Percentiles rank a stretch among this genome's conserved stretches.
Conservation (phyloP, 53 echinoderm and acorn worm species). For the Echinometra lucunter region DNA sequence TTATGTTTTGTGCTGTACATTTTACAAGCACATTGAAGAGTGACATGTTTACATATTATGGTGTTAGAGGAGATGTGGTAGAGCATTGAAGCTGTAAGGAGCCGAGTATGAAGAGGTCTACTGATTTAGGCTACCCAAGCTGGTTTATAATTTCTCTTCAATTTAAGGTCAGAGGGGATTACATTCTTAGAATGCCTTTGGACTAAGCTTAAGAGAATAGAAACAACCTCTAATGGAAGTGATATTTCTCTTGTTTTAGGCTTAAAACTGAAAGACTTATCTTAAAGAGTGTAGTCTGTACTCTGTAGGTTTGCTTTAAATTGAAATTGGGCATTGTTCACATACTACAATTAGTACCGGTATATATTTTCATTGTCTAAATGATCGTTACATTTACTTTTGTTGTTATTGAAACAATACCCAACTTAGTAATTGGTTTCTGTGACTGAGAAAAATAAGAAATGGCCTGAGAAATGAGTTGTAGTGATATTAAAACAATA, state of each 20-base stretch:
- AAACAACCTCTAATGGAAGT: constrained; percentile 3
- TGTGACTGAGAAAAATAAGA: too few relatives aligned
- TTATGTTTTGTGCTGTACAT: background rate
- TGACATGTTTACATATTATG: constrained; percentile 12
- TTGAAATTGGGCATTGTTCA: too few relatives aligned
- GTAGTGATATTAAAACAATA: too few relatives aligned
- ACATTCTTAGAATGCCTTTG: constrained; percentile 34
- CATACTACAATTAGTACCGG: too few relatives aligned
- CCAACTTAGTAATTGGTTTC: too few relatives aligned
- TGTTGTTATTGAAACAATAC: too few relatives aligned
- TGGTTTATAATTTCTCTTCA: constrained; percentile 40
- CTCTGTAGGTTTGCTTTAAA: too few relatives aligned
- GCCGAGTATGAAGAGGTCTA: background rate
- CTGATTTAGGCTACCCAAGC: constrained; percentile 23
- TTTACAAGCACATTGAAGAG: background rate
- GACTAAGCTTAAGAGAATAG: background rate
- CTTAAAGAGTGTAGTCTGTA: too few relatives aligned
- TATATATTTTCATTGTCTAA: too few relatives aligned
- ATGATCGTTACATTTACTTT: too few relatives aligned
- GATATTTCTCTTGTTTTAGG: background rate
- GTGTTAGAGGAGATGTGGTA: background rate
- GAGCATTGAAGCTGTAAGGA: background rate
- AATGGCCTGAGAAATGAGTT: too few relatives aligned
- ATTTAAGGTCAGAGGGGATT: constrained; percentile 37
- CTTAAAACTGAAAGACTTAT: too few relatives aligned